Conservation (phyloP, 2,888 invertebrate genomes). For the Drosophila engyochracea region DNA sequence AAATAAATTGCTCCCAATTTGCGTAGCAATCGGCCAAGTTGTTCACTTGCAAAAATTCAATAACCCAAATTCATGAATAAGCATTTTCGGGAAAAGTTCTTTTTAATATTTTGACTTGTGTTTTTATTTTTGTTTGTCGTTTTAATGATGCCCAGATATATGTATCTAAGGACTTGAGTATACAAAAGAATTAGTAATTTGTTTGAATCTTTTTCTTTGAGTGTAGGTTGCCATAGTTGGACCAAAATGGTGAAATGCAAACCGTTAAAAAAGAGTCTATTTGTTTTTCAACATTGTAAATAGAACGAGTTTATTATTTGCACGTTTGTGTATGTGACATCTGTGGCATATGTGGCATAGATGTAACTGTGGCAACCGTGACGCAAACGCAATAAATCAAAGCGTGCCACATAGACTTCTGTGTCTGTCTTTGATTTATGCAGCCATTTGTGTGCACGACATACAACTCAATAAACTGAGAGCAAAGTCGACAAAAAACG, state of each 20-base stretch:
- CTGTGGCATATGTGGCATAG: constrained; percentile 9
- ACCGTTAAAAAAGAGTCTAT: constrained; percentile 6
- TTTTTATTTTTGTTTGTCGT: not conserved
- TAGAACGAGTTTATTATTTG: constrained; percentile 34
- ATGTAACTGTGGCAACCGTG: constrained; percentile 29
- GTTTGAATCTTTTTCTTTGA: not conserved
- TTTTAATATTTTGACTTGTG: not conserved
- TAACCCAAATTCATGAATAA: not conserved
- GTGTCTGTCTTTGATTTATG: constrained; percentile 76
- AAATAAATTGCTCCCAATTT: constrained; percentile 34
- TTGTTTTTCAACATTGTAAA: constrained; percentile 19
- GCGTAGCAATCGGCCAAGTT: not conserved
- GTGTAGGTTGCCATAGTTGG: constrained; percentile 6
- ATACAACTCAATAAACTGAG: constrained; percentile 64
- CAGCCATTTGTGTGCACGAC: constrained; percentile 31
- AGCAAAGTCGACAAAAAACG: constrained; percentile 18
- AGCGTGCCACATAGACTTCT: constrained; percentile 15
- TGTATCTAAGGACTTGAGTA: not conserved
- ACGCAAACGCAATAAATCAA: constrained; percentile 57
- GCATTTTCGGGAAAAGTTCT: not conserved
- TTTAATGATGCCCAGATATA: not conserved
- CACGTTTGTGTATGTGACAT: not conserved
- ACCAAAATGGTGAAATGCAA: not conserved
- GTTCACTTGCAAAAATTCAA: not conserved
- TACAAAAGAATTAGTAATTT: not conserved